Base-by-base conservation (phyloP, 2,888 invertebrate genomes). In the Augochlorella aurata region DNA sequence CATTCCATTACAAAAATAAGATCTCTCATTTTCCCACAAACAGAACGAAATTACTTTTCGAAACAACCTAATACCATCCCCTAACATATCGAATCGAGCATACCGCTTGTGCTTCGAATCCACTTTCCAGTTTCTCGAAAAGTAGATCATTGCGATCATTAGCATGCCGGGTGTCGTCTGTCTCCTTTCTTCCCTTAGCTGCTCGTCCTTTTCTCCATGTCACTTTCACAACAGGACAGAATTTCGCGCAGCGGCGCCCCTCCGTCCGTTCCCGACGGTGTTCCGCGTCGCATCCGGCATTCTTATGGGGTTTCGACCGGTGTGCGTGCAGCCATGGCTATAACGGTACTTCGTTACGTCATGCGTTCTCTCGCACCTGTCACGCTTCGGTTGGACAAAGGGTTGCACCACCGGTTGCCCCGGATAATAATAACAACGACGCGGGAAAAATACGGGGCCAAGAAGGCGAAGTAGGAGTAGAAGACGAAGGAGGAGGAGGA, bases 341-440 rank as follows among this genome's bases (percentile, higher is more conserved):
- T 92, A 92, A 92, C 92, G 92, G 92, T 90, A 90, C 89, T 63
- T 79, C 61, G 86, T 92, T 92, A 90, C 92, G 92, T 92, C 92
- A 92, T 87, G 81, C 71, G 82, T 61, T 38, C 61, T 61, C 75
- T 67, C 84, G 85, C 92, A 92, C 92, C 92, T 92, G 92, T 91
- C 90, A 87, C 86, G 89, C 86, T 84, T 85, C 84, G 83, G 74
- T 74, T 50, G 85, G 84, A 89, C 90, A 88, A 92, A 91, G 91
- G 91, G 91, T 89, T 88, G 88, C 85, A 79, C 87, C 84, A 79
- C 77, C 65, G 73, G 77, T 83, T 79, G 83, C 70, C 74, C 67
- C 82, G 81, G 45, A 81, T 83, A 77, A 77, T 82, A 84, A 81
- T 80, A 79, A 83, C 44, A 75, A 49, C 66, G 38, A 44, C n/a